A percentile compares a stretch with the other conserved stretches of the same genome.
These are phyloP conservation scores for Ictalurus punctatus DNA, from an alignment of 2,113 vertebrate species.

Conservation along the genomic window DNA sequence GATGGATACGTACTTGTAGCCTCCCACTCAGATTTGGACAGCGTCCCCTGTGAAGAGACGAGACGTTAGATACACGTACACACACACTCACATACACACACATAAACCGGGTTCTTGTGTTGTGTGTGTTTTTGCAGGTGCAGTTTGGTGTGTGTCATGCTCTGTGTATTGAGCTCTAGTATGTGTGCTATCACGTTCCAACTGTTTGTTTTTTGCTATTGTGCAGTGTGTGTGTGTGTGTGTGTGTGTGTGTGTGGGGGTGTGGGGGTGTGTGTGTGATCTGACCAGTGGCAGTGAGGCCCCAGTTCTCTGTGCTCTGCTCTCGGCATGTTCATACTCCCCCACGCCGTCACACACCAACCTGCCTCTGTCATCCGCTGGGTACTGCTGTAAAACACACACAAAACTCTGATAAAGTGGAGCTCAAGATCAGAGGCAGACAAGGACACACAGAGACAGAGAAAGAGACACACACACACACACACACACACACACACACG, in stretches of 20 bases:
- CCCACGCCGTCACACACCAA: conserved; percentile 40
- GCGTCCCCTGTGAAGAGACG: conserved; percentile 79
- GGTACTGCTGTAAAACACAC: conserved; percentile 53
- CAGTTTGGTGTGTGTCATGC: background rate
- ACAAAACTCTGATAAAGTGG: background rate
- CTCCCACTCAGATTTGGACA: conserved; percentile 96
- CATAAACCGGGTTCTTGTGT: background rate
- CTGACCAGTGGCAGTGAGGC: conserved; percentile 65
- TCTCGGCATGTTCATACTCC: conserved; percentile 69
- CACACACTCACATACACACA: background rate
- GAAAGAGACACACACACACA: too few species aligned
- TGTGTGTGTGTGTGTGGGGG: background rate
- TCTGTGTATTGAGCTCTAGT: background rate
- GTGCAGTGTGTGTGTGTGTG: background rate
- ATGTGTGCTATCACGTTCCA: background rate
- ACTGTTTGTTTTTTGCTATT: too few species aligned
- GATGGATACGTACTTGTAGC: conserved; percentile 84
- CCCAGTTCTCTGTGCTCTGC: conserved; percentile 40
- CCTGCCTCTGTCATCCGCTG: conserved; percentile 40
- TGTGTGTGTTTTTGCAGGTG: background rate
- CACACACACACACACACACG: background rate
- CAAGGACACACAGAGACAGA: background rate
- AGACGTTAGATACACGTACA: background rate
- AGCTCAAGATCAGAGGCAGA: background rate
- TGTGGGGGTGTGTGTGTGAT: background rate